phyloP scores from a whole-genome alignment of 2,888 invertebrate genomes.

The Anoplius nigerrimus region DNA sequence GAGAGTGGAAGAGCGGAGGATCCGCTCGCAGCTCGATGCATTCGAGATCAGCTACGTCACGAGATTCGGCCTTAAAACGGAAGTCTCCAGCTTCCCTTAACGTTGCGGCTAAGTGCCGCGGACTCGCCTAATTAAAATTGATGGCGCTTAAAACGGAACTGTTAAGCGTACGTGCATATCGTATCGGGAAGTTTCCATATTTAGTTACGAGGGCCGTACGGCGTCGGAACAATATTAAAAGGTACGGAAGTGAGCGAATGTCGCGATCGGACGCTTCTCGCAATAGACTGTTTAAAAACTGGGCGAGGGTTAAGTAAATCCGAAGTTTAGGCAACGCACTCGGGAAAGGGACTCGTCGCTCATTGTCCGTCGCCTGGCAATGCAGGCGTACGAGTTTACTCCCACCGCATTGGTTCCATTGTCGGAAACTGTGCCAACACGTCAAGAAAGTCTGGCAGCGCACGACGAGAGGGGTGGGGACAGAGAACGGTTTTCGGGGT shows the following conservation, averaged over 20 bases:
- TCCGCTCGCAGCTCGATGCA: no score
- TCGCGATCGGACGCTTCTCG: background rate
- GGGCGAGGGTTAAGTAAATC: constrained; percentile 13
- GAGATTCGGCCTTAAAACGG: background rate
- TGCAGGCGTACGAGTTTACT: constrained; percentile 36
- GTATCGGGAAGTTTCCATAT: no score
- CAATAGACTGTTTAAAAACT: no score
- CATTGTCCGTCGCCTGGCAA: constrained; percentile 26
- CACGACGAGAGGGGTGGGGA: constrained; percentile 27
- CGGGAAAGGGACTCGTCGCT: constrained; percentile 11
- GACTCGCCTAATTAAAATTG: no score
- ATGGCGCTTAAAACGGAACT: no score
- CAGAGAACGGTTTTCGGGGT: constrained; percentile 43
- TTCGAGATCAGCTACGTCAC: no score
- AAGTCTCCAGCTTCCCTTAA: no score
- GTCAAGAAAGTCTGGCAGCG: constrained; percentile 47
- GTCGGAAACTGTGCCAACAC: constrained; percentile 51
- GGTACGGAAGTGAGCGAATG: no score
- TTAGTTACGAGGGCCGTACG: no score
- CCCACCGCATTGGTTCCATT: constrained; percentile 43
- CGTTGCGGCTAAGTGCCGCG: no score
- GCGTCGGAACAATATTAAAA: no score
- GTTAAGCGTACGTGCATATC: no score
- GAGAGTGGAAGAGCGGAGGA: constrained; percentile 7
- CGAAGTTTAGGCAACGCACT: constrained; percentile 11